Percentiles rank a stretch among this genome's conserved stretches.
Evolutionary conservation across 2,113 vertebrate genomes (phyloP).

Genomic region (Archocentrus centrarchus): DNA sequence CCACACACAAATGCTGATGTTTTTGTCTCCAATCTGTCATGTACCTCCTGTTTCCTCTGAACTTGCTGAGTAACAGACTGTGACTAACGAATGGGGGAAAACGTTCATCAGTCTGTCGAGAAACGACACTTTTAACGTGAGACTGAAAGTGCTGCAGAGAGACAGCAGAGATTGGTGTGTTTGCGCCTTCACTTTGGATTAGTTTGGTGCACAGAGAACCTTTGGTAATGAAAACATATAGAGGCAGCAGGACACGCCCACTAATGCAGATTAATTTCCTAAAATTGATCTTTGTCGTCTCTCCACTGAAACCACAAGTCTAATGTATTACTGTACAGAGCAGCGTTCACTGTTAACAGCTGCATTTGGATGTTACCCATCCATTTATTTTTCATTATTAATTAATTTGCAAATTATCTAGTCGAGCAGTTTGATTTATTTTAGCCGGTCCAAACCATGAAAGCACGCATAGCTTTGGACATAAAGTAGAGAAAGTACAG

Average conservation of each 20-base stretch:
- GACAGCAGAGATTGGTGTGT: background rate
- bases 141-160: slow-evolving; percentile 16
- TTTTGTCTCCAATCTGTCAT: slow-evolving; percentile 68
- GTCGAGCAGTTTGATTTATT: too few relatives aligned
- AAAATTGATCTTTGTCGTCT: background rate
- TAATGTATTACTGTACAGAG: too few relatives aligned
- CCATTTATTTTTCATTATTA: too few relatives aligned
- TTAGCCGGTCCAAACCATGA: too few relatives aligned
- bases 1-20: slow-evolving; percentile 32
- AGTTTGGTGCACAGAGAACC: background rate
- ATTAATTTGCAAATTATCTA: too few relatives aligned
- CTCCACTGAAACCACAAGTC: background rate
- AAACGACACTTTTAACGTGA: slow-evolving; percentile 19
- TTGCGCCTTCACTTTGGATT: background rate
- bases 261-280: background rate
- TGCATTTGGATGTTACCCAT: too few relatives aligned
- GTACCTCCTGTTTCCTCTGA: slow-evolving; percentile 42
- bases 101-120: slow-evolving; percentile 22
- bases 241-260: background rate
- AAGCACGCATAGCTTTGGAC: too few relatives aligned
- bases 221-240: background rate
- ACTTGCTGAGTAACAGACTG: slow-evolving; percentile 12
- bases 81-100: slow-evolving; percentile 19
- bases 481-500: too few relatives aligned
- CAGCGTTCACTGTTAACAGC: too few relatives aligned